Evolutionary conservation across 2,113 vertebrate species (phyloP), one percentile per base, ranked within the genome.

Genomic region (Megaptera novaeangliae): DNA sequence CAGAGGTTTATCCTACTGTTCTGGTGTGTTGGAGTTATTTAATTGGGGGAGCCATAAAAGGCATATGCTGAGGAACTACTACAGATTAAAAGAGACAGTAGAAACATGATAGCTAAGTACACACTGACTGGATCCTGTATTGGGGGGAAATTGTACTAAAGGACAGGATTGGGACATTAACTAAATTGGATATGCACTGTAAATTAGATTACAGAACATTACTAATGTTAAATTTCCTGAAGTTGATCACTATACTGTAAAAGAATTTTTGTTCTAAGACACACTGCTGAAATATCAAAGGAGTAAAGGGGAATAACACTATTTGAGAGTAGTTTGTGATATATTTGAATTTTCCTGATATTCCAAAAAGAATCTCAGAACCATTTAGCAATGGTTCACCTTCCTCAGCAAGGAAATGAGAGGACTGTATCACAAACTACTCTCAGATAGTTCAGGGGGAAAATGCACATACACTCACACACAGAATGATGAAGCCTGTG

Each of bases 191-290:
- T 69, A 52, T 52, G 18, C 20, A n/a, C 7, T 83, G 4, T 66
- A 63, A 80, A 63, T 77, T 49, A 75, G 64, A 23, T 81, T 39
- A 59, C 8, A 90, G 23, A 91, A 41, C n/a, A 63, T 88, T 39
- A 78, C 59, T 59, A 81, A 2, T 72, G 55, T 94, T 94, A 71
- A 78, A 49, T 61, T 77, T 88, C 75, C 46, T 88, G 17, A 94
- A 72, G 34, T 88, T 84, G 49, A 68, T 85, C n/a, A 27, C 78
- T 96, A 4, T 91, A 63, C 6, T 41, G 10, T 81, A 25, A 85
- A 91, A 92, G 39, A 92, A 85, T 63, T 55, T 57, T 94, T 92
- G 74, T 49, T 92, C 63, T 89, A 80, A 92, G 71, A 61, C 55
- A 6, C 12, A 81, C 21, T 34, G n/a, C 55, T 92, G 55, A 84